Evolutionary conservation across 2,113 vertebrate genomes (phyloP), one percentile per base, ranked within the genome.

Genomic region (Tachuris rubrigastra): DNA sequence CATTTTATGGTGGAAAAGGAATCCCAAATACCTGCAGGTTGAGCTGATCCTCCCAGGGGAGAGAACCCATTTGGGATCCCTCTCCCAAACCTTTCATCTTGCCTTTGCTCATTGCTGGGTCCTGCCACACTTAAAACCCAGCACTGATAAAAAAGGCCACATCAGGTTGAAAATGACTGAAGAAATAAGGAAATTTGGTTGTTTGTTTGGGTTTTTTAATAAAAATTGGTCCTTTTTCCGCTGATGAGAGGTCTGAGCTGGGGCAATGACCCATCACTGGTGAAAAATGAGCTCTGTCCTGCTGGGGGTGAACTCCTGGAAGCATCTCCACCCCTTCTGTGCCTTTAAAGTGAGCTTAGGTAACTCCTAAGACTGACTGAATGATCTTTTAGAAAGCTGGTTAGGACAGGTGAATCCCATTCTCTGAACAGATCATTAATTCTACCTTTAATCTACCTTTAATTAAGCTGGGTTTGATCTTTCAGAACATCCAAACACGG

Each of bases 121-220:
- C 42, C 19, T 22, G 52, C 31, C 79, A 12, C 47, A 66, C 50
- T 22, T 67, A 30, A 19, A 74, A 46, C 23, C 20, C 4, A 37
- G 20, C 20, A 12, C 12, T 72, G 35, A 46, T 25, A 52, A 52
- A 44, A 63, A 71, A 69, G 5, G 24, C n/a, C 55, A 74, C 20
- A 33, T 27, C 12, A 69, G 58, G 19, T 3, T 87, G 55, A 63
- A 78, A 65, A 65, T 35, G 3, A 74, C 14, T 58, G n/a, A 53
- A 59, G 63, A 81, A 85, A 58, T 22, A 63, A 12, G 24, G 21
- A 58, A 74, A 30, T 5, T 44, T 25, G 3, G n/a, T n/a, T n/a
- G n/a, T n/a, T n/a, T n/a, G n/a, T n/a, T n/a, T 4, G 5, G 0
- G 0, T 17, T 2, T 27, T 79, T 85, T 50, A 33, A n/a, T 15